phyloP scores from a whole-genome alignment of 2,888 invertebrate species.

The Anorthoa munda region DNA sequence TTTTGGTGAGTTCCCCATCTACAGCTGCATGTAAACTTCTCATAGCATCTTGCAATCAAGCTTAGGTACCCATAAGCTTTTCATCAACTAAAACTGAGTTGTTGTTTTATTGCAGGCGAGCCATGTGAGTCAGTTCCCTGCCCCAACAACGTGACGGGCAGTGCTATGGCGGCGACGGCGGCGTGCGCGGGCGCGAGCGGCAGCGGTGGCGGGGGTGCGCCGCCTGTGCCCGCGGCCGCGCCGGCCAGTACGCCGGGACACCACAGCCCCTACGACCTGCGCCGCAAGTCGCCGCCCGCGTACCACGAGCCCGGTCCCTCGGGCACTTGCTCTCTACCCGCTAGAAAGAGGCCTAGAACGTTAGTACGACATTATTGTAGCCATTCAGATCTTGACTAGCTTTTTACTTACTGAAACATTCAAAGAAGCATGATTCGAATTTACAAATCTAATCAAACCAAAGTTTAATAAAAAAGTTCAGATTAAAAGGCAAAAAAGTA shows the following conservation, averaged over 20 bases:
- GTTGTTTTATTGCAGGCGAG: constrained; percentile 90
- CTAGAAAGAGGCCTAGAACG: constrained; percentile 96
- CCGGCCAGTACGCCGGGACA: constrained; percentile 94
- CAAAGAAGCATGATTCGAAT: not conserved
- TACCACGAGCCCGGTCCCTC: constrained; percentile 93
- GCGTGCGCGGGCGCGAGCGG: constrained; percentile 89
- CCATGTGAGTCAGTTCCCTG: constrained; percentile 95
- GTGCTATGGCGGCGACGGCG: constrained; percentile 88
- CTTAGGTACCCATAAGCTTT: not conserved
- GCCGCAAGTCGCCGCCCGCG: constrained; percentile 95
- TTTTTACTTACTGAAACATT: not conserved
- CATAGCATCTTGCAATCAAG: not conserved
- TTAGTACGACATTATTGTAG: constrained; percentile 69
- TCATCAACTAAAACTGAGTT: constrained; percentile 6
- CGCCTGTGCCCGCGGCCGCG: constrained; percentile 89
- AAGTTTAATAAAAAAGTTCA: not conserved
- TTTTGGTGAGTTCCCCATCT: not conserved
- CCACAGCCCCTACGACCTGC: constrained; percentile 97
- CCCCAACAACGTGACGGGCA: constrained; percentile 92
- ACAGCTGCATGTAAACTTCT: not conserved
- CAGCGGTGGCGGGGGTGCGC: constrained; percentile 89
- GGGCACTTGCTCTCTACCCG: constrained; percentile 93
- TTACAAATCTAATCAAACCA: not conserved
- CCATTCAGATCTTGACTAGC: not conserved
- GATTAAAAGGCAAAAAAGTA: not conserved